Conservation (phyloP, 2,797 vertebrate genomes). For the Micropoecilia bifurca region DNA sequence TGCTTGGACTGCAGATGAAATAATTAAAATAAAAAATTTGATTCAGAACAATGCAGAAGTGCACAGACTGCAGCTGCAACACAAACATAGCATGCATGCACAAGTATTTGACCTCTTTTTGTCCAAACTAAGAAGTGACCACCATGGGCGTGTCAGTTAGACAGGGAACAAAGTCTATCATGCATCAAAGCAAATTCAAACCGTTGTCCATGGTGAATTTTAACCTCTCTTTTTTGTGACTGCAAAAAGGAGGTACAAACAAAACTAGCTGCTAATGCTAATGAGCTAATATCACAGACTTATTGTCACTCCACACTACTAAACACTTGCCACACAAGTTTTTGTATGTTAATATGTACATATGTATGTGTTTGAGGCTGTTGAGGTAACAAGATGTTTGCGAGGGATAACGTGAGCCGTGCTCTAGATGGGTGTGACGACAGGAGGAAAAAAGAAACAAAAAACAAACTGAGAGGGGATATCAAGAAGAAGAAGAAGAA, state of each 20-base stretch:
- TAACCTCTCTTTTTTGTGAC: conserved; percentile 31
- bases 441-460: conserved; percentile 45
- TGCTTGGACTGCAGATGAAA: conserved; percentile 38
- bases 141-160: conserved; percentile 61
- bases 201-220: conserved; percentile 14
- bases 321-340: conserved; percentile 17
- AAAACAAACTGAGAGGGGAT: conserved; percentile 57
- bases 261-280: conserved; percentile 35
- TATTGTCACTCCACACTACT: conserved; percentile 27
- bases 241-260: conserved; percentile 37
- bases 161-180: conserved; percentile 56
- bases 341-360: background rate
- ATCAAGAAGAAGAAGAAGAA: conserved; percentile 33
- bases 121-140: conserved; percentile 51
- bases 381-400: background rate
- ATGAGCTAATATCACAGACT: conserved; percentile 45
- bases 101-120: conserved; percentile 24
- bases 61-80: conserved; percentile 8
- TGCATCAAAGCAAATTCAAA: conserved; percentile 25
- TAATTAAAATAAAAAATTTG: conserved; percentile 58
- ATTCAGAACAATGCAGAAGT: conserved; percentile 29
- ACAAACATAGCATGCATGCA: conserved; percentile 9
- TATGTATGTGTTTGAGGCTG: conserved; percentile 12
- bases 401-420: conserved; percentile 63
- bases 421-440: conserved; percentile 64